Percentiles rank a stretch among this genome's conserved stretches.
Conservation (phyloP, 23 tunicate species). For the Trididemnum miniatum region DNA sequence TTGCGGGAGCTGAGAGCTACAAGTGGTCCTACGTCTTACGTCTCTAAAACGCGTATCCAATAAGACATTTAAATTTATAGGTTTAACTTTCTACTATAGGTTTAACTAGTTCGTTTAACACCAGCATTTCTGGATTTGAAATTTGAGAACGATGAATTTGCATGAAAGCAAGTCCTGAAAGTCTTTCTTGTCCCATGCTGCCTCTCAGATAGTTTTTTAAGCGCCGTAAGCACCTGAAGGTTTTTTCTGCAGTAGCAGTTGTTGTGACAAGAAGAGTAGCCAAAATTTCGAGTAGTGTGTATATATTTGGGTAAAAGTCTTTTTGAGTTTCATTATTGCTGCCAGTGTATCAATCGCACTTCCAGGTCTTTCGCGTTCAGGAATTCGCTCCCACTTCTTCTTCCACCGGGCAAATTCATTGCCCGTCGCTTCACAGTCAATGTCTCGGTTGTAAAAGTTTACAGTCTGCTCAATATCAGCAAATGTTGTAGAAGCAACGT, state of each 20-base stretch:
- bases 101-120: too few species aligned
- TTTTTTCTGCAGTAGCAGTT: background rate
- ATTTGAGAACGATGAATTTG: too few species aligned
- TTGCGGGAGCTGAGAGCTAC: too few species aligned
- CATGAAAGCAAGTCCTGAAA: too few species aligned
- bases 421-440: background rate
- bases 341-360: background rate
- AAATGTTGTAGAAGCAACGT: background rate
- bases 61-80: too few species aligned
- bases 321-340: background rate
- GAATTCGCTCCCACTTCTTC: background rate
- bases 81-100: too few species aligned
- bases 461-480: background rate
- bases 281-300: background rate
- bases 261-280: background rate
- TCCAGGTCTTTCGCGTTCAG: background rate
- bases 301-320: background rate
- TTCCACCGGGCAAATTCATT: background rate
- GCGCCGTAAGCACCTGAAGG: too few species aligned
- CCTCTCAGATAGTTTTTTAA: too few species aligned
- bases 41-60: too few species aligned
- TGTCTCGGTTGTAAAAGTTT: background rate
- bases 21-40: too few species aligned
- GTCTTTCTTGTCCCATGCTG: too few species aligned
- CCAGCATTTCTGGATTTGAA: too few species aligned